Evolutionary conservation across 1,140 invertebrate genomes (phyloP).

Genomic region (Zaprionus inermis): DNA sequence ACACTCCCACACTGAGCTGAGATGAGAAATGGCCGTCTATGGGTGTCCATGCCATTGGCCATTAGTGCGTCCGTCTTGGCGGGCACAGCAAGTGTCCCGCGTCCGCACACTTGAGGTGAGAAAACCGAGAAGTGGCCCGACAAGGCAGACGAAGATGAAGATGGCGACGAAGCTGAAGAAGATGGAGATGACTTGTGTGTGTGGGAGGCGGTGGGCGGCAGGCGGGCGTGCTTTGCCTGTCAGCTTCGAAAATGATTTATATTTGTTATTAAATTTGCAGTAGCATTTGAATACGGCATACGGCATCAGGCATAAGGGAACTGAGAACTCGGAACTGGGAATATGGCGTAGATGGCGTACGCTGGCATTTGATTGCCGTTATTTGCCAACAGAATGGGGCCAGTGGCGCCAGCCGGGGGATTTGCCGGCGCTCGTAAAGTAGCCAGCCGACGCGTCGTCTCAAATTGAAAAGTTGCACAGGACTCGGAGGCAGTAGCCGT

Average conservation of each 20-base stretch:
- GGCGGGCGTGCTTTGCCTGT: slow-evolving; percentile 65
- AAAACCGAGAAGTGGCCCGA: slow-evolving; percentile 33
- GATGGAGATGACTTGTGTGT: neutral
- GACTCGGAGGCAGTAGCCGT: neutral
- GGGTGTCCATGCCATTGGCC: slow-evolving; percentile 56
- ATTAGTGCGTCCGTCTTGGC: slow-evolving; percentile 64
- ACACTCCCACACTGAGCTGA: slow-evolving; percentile 1
- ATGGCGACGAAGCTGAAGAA: slow-evolving; percentile 17
- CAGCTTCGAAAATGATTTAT: slow-evolving; percentile 77
- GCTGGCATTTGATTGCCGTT: slow-evolving; percentile 72
- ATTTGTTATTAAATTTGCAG: slow-evolving; percentile 80
- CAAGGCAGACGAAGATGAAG: neutral
- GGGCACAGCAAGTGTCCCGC: slow-evolving; percentile 22
- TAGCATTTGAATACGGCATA: slow-evolving; percentile 67
- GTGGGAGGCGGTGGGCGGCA: slow-evolving; percentile 11
- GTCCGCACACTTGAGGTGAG: slow-evolving; percentile 71
- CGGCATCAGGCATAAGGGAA: slow-evolving; percentile 20
- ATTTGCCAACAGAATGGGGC: slow-evolving; percentile 68
- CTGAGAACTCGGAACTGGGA: slow-evolving; percentile 9
- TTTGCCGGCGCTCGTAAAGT: slow-evolving; percentile 53
- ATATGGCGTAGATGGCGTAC: slow-evolving; percentile 34
- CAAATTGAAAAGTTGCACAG: slow-evolving; percentile 56
- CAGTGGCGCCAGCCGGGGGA: slow-evolving; percentile 48
- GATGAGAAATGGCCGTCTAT: slow-evolving; percentile 69
- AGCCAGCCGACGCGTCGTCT: slow-evolving; percentile 3